Base-by-base conservation (phyloP, 2,888 invertebrate genomes). In the Sesia apiformis region DNA sequence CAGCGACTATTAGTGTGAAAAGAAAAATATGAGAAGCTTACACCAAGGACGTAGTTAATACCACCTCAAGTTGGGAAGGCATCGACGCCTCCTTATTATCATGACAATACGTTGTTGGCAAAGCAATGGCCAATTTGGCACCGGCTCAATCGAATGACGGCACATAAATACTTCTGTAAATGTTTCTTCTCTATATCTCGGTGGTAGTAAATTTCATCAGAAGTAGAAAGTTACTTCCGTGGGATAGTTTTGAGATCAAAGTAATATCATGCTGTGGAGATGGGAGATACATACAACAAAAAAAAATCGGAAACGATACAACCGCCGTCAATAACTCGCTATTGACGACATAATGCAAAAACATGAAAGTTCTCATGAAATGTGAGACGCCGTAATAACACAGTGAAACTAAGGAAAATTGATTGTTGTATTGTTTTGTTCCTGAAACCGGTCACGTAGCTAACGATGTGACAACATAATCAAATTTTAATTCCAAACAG, bases 351-450 rank as follows among this genome's bases (percentile, higher is more conserved):
- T 46, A 46, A 46, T 46, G 46, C 46, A 8, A 46, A 46, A 46
- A 46, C 46, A 23, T 46, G 8, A 4, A 23, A 8, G 46, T 72
- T 78, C 78, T 60, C 78, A 79, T 70, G 73, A 61, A 69, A 65
- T 55, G 63, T 58, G 63, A 69, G 39, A 5, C 39, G 50, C 63
- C 62, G 61, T 60, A 46, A 46, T 7, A 46, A 65, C 63, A 57
- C 60, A 68, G 76, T 69, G 77, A 76, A 78, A 78, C 72, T 68
- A 58, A 69, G 67, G 67, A 69, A 72, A 70, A 68, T 70, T 64
- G 53, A 64, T 66, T 63, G 59, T 63, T 58, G 69, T 50, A 50
- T 38, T 38, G 38, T 50, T 50, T 51, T 55, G 62, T 66, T 67
- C 61, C 64, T 64, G 64, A 58, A 64, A 57, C 55, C 53, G 52